Percentiles rank a stretch among this genome's conserved stretches.
phyloP scores from a whole-genome alignment of 2,797 vertebrate genomes.

The Lepus oiostolus region DNA sequence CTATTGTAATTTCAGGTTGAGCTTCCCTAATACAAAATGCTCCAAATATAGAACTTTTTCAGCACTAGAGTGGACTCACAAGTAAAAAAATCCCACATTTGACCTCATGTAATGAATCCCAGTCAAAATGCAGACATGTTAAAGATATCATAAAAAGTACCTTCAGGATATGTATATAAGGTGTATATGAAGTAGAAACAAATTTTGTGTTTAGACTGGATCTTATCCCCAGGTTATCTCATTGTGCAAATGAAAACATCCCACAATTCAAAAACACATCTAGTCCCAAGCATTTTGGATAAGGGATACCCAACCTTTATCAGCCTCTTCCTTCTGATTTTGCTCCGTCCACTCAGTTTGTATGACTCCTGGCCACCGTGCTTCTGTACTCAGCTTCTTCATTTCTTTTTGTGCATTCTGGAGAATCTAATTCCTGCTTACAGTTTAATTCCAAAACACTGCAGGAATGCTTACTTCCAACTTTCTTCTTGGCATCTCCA shows the following conservation, averaged over 20 bases:
- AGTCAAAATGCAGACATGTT: not conserved
- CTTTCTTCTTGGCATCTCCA: not conserved
- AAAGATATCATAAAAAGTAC: not conserved
- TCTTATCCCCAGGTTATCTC: not conserved
- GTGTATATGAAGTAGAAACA: not conserved
- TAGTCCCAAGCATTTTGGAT: not conserved
- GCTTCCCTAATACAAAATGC: not conserved
- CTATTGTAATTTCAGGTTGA: not conserved
- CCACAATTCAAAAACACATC: not conserved
- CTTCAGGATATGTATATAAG: not conserved
- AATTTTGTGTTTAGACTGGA: no score
- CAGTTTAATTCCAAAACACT: not conserved
- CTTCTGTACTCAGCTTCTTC: not conserved
- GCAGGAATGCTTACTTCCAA: conserved; percentile 25
- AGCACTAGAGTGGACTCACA: not conserved
- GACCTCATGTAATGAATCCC: not conserved
- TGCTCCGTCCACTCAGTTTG: not conserved
- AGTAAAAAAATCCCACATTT: not conserved
- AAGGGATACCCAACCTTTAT: not conserved
- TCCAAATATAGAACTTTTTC: not conserved
- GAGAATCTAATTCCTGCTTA: not conserved
- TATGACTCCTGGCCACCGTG: not conserved
- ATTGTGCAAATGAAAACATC: not conserved
- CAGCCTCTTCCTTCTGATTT: conserved; percentile 8
- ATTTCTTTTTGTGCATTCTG: not conserved